Evolutionary conservation across 2,888 invertebrate genomes (phyloP).

Genomic region (Phlogophora meticulosa): DNA sequence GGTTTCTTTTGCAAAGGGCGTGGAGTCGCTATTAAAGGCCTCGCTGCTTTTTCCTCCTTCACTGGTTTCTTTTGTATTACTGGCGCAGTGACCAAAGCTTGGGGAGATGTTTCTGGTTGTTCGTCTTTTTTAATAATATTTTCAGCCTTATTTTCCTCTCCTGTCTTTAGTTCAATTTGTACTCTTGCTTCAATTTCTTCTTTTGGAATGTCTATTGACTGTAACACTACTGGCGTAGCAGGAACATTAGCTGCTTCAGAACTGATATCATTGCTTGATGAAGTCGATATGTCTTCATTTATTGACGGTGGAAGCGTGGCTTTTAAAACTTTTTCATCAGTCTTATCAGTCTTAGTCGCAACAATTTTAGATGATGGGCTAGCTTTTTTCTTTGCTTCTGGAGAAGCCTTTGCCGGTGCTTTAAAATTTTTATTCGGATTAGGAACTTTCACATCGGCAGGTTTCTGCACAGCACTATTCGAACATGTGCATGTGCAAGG

Average conservation of each 20-base stretch:
- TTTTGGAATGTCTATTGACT: conserved; percentile 82
- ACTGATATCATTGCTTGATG: conserved; percentile 18
- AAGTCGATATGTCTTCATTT: conserved; percentile 24
- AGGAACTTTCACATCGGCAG: conserved; percentile 7
- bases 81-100: conserved; percentile 58
- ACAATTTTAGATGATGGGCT: conserved; percentile 10
- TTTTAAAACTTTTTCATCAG: conserved; percentile 29
- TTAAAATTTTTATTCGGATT: conserved; percentile 33
- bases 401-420: conserved; percentile 30
- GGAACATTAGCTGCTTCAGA: conserved; percentile 33
- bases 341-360: conserved; percentile 37
- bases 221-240: conserved; percentile 59
- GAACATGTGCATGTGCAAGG: conserved; percentile 39
- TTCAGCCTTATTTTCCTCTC: conserved; percentile 78
- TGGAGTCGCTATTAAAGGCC: conserved; percentile 92
- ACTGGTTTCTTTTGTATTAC: conserved; percentile 77
- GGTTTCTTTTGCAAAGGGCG: conserved; percentile 91
- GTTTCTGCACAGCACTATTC: conserved; percentile 41
- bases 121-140: conserved; percentile 62
- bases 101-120: conserved; percentile 66
- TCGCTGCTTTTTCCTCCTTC: conserved; percentile 90
- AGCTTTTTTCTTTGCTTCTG: conserved; percentile 31
- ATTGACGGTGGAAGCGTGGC: neutral
- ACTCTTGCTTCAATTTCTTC: conserved; percentile 62
- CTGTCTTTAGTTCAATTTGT: conserved; percentile 63